Conservation (phyloP, 2,888 invertebrate species). For the Aplocera efformata region DNA sequence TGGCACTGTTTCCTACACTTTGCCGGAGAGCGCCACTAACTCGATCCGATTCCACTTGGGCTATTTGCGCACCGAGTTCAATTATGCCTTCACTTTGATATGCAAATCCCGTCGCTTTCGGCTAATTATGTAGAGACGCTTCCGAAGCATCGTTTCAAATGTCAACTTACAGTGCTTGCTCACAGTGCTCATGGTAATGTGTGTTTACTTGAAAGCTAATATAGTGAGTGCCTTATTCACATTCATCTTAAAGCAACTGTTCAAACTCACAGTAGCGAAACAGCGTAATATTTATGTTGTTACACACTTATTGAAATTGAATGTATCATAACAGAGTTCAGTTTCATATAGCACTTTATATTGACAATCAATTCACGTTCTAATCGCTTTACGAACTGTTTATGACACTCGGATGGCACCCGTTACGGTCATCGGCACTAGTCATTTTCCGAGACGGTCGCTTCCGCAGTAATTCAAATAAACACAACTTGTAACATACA, state of each 20-base stretch:
- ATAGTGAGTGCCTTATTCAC: slow-evolving; percentile 1
- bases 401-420: neutral
- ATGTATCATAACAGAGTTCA: neutral
- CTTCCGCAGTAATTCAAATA: slow-evolving; percentile 4
- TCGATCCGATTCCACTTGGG: slow-evolving; percentile 73
- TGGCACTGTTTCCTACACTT: slow-evolving; percentile 54
- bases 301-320: too few relatives aligned
- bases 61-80: slow-evolving; percentile 75
- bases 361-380: neutral
- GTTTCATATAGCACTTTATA: neutral
- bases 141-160: slow-evolving; percentile 60
- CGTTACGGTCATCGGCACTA: neutral
- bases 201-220: slow-evolving; percentile 18
- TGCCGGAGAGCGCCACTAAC: slow-evolving; percentile 65
- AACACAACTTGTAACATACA: slow-evolving; percentile 15
- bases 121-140: slow-evolving; percentile 74
- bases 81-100: slow-evolving; percentile 77
- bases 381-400: neutral
- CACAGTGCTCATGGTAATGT: slow-evolving; percentile 14
- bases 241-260: too few relatives aligned
- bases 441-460: slow-evolving; percentile 3
- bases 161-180: slow-evolving; percentile 44
- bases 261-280: too few relatives aligned
- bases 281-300: too few relatives aligned
- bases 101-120: slow-evolving; percentile 74